Conservation (phyloP, 2,113 vertebrate species). For the Equus quagga region DNA sequence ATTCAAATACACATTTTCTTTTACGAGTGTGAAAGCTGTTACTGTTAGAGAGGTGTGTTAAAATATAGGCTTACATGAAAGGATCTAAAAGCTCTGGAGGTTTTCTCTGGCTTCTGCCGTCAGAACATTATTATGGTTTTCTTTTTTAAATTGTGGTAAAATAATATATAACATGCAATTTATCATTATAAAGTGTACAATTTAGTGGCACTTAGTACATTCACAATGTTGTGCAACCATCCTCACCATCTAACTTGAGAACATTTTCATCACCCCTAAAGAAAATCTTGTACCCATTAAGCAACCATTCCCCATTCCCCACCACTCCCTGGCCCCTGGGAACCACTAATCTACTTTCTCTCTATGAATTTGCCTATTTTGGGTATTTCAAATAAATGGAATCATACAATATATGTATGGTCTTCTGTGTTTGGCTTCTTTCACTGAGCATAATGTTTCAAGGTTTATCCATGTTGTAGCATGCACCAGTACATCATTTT, state of each 20-base stretch:
- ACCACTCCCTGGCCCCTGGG: background rate
- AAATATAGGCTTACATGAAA: background rate
- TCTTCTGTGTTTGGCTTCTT: background rate
- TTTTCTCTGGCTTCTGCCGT: slow-evolving; percentile 9
- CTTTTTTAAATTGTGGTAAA: slow-evolving; percentile 39
- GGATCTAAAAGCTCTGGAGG: background rate
- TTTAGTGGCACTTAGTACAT: background rate
- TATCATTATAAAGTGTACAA: background rate
- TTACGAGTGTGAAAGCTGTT: background rate
- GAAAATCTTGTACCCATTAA: background rate
- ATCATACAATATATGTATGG: background rate
- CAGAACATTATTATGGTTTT: slow-evolving; percentile 20
- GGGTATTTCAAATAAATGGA: background rate
- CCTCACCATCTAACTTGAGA: background rate
- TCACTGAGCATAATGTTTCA: background rate
- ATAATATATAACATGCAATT: slow-evolving; percentile 21
- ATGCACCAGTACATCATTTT: background rate
- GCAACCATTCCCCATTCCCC: background rate
- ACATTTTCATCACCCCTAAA: background rate
- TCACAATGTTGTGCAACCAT: background rate
- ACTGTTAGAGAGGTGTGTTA: background rate
- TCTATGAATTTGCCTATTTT: background rate
- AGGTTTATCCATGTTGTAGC: background rate
- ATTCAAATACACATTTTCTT: slow-evolving; percentile 5
- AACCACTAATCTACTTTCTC: background rate